Evolutionary conservation across 2,797 vertebrate genomes (phyloP).

Genomic region (Margarornis squamiger): DNA sequence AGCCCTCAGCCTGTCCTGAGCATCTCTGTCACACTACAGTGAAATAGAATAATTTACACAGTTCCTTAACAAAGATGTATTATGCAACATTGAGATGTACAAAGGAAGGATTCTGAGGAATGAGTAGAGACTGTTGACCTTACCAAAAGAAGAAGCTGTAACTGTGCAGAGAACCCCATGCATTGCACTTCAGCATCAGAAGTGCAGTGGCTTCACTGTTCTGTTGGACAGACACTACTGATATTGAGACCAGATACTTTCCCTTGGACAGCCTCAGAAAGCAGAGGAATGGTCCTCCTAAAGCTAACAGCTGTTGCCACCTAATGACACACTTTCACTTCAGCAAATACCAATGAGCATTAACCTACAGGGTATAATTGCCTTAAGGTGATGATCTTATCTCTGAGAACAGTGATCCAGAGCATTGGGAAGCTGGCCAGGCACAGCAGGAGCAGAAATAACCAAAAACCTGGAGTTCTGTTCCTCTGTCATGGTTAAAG

Average conservation of each 20-base stretch:
- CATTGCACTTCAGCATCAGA: neutral
- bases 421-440: neutral
- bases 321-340: fast-evolving
- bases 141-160: neutral
- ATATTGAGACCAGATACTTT: fast-evolving
- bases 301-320: neutral
- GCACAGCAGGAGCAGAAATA: neutral
- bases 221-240: neutral
- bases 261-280: neutral
- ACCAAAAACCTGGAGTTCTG: fast-evolving
- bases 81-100: neutral
- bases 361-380: neutral
- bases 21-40: neutral
- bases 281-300: neutral
- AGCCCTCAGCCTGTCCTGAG: neutral
- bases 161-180: neutral
- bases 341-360: neutral
- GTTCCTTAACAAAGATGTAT: neutral
- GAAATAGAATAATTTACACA: neutral
- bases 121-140: neutral
- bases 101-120: neutral
- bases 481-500: neutral
- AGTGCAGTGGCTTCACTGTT: neutral
- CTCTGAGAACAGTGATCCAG: neutral
- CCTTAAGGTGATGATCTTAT: neutral